Percentiles rank a stretch among this genome's conserved stretches.
Evolutionary conservation across 2,113 vertebrate genomes (phyloP).

Genomic region (Nothocercus julius): DNA sequence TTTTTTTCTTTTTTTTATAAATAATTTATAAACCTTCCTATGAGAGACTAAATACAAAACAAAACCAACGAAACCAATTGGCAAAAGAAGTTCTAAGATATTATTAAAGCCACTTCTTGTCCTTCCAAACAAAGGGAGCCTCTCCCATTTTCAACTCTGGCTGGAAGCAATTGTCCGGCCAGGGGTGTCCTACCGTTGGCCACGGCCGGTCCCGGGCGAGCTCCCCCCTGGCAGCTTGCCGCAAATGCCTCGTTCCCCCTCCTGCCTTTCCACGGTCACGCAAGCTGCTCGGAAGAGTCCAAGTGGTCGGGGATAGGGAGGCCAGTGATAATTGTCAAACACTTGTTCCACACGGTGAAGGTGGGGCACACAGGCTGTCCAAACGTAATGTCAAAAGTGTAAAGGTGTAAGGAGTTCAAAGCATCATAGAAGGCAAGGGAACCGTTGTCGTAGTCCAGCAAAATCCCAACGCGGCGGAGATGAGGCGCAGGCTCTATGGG

Average conservation of each 20-base stretch:
- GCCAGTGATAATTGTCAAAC: conserved; percentile 94
- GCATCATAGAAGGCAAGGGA: conserved; percentile 95
- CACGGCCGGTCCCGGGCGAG: background rate
- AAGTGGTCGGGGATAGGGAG: conserved; percentile 97
- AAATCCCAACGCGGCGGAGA: conserved; percentile 89
- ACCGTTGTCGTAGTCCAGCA: conserved; percentile 95
- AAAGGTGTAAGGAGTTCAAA: conserved; percentile 92
- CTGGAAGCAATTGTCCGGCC: background rate
- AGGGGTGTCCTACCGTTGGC: background rate
- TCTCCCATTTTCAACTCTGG: conserved; percentile 29
- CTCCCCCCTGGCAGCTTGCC: background rate
- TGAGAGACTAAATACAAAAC: conserved; percentile 73
- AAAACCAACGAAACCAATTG: background rate
- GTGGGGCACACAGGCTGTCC: conserved; percentile 94
- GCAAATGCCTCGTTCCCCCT: background rate
- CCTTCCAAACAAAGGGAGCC: conserved; percentile 50
- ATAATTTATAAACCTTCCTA: conserved; percentile 84
- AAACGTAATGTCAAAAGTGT: conserved; percentile 93
- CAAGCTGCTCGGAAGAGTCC: conserved; percentile 87
- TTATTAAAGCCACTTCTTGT: conserved; percentile 72
- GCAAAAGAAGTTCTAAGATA: conserved; percentile 64
- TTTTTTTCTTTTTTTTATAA: conserved; percentile 74
- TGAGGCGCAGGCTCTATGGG: conserved; percentile 92
- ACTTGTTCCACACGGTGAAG: conserved; percentile 98
- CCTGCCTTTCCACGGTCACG: conserved; percentile 70